Percentiles rank a stretch among this genome's conserved stretches.
These are phyloP conservation scores for Parazoanthus swiftii DNA, from an alignment of 92 coral and sea anemone species.

Conservation along the genomic window DNA sequence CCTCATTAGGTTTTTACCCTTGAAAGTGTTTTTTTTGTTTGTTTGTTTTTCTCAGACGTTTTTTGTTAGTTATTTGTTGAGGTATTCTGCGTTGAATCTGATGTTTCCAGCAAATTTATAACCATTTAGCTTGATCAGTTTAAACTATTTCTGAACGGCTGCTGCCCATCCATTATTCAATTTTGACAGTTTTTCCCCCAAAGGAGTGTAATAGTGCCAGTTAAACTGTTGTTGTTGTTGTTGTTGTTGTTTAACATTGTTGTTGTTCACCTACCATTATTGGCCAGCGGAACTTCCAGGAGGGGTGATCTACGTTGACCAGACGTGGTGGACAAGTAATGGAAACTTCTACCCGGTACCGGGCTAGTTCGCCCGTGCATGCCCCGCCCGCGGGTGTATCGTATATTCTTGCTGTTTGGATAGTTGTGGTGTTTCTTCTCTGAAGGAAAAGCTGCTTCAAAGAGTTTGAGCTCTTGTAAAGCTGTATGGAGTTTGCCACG, in stretches of 20 bases:
- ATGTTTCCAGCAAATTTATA: too few relatives aligned
- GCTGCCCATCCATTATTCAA: too few relatives aligned
- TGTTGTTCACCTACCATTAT: slow-evolving; percentile 10
- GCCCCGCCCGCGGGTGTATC: background rate
- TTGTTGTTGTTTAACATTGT: background rate
- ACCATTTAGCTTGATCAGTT: too few relatives aligned
- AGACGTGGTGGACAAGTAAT: background rate
- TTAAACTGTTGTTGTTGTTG: background rate
- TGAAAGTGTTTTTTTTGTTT: too few relatives aligned
- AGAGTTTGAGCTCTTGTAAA: slow-evolving; percentile 23
- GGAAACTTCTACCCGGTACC: background rate
- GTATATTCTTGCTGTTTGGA: background rate
- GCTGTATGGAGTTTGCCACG: slow-evolving; percentile 35
- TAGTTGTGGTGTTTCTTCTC: slow-evolving; percentile 7
- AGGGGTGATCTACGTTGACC: background rate
- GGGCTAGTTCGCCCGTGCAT: slow-evolving; percentile 33
- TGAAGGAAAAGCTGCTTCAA: slow-evolving; percentile 23
- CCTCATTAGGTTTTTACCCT: too few relatives aligned
- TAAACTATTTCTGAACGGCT: too few relatives aligned
- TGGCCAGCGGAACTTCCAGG: background rate
- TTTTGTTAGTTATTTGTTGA: too few relatives aligned
- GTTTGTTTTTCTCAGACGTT: too few relatives aligned
- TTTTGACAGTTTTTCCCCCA: too few relatives aligned
- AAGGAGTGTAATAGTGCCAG: too few relatives aligned
- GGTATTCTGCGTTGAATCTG: too few relatives aligned